These are phyloP conservation scores for Euthynnus affinis DNA, from an alignment of 2,797 vertebrate species.

Conservation along the genomic window DNA sequence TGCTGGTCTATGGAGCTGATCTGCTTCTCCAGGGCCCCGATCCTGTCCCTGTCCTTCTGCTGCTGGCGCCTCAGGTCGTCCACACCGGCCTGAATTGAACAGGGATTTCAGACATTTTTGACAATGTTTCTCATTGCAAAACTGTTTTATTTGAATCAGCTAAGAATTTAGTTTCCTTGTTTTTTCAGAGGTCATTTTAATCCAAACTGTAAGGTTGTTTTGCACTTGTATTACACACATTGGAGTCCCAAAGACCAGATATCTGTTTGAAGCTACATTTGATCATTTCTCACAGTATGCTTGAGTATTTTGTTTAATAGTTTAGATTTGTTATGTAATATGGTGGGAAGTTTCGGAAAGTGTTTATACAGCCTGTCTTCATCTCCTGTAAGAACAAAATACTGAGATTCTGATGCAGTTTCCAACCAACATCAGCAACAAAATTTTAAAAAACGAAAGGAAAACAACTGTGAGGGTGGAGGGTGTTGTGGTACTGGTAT, in stretches of 20 bases:
- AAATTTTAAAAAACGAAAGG: neutral
- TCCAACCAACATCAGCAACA: neutral
- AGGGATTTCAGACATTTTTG: neutral
- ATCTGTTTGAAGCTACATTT: neutral
- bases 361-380: neutral
- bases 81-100: slow-evolving; percentile 77
- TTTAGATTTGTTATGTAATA: neutral
- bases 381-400: neutral
- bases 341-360: neutral
- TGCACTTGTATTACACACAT: neutral
- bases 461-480: neutral
- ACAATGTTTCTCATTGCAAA: neutral
- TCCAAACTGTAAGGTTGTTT: neutral
- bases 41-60: slow-evolving; percentile 88
- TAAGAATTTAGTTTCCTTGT: too few species aligned
- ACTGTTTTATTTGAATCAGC: neutral
- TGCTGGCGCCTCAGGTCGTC: slow-evolving; percentile 89
- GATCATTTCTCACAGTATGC: neutral
- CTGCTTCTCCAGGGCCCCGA: slow-evolving; percentile 89
- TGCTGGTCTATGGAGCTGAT: slow-evolving; percentile 89
- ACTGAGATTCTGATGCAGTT: neutral
- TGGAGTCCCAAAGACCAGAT: neutral
- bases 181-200: neutral
- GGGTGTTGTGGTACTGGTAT: neutral
- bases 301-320: neutral